Conservation (phyloP, 2,797 vertebrate genomes). For the Lepus townsendii region DNA sequence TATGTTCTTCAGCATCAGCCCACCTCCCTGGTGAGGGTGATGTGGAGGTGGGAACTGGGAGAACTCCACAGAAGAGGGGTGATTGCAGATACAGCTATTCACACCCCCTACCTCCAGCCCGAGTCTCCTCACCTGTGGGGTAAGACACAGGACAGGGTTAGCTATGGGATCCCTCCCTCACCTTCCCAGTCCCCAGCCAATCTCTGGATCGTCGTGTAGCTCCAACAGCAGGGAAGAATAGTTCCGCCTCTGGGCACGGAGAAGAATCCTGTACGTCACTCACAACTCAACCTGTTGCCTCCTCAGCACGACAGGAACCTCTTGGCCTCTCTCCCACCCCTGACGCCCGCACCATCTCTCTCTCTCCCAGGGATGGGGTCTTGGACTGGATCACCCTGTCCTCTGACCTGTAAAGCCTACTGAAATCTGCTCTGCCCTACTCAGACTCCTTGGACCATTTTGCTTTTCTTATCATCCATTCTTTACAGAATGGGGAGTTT, state of each 20-base stretch:
- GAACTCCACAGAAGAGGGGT: rapidly evolving
- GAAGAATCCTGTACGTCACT: background rate
- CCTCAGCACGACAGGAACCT: background rate
- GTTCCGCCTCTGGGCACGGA: background rate
- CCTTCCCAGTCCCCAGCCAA: background rate
- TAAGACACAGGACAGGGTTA: rapidly evolving
- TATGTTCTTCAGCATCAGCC: background rate
- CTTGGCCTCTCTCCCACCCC: background rate
- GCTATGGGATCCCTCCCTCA: background rate
- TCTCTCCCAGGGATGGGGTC: background rate
- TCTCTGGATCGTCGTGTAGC: background rate
- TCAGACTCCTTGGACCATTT: background rate
- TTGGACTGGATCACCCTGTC: background rate
- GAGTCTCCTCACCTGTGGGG: background rate
- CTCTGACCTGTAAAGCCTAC: background rate
- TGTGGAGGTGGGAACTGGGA: rapidly evolving
- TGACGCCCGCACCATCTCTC: background rate
- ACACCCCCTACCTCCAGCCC: background rate
- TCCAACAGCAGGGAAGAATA: background rate
- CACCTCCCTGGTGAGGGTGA: background rate
- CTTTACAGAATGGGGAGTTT: background rate
- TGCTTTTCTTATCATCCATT: background rate
- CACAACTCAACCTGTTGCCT: too few species aligned
- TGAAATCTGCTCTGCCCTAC: background rate
- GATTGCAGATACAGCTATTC: background rate